Evolutionary conservation across 2,797 vertebrate species (phyloP).

Genomic region (Sebastes iracundus): DNA sequence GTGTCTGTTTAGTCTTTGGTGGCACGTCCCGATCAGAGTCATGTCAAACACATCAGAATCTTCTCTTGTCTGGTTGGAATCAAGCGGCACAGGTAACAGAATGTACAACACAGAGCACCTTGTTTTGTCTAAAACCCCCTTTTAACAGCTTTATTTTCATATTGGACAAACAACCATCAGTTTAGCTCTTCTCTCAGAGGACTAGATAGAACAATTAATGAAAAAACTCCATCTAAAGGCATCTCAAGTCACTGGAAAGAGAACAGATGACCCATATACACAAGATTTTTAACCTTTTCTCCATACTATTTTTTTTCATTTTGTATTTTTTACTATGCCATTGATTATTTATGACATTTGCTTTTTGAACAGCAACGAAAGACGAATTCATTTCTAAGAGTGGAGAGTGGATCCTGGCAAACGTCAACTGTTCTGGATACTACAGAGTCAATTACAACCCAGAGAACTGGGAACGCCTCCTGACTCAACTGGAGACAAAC

Average conservation of each 20-base stretch:
- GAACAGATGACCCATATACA: background rate
- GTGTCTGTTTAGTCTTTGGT: constrained; percentile 79
- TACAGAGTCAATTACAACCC: constrained; percentile 85
- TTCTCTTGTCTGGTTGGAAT: background rate
- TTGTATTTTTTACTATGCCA: background rate
- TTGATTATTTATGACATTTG: background rate
- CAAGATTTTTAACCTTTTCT: background rate
- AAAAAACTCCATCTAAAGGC: background rate
- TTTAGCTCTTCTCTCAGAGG: background rate
- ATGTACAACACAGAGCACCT: background rate
- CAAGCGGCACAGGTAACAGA: constrained; percentile 55
- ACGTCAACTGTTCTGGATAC: constrained; percentile 77
- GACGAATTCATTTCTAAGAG: constrained; percentile 29
- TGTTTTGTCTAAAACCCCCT: background rate
- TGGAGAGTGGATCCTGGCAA: constrained; percentile 80
- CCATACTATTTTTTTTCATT: background rate
- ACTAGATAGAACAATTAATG: background rate
- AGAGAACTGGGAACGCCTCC: constrained; percentile 80
- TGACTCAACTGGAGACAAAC: constrained; percentile 69
- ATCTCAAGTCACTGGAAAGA: background rate
- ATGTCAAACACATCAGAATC: background rate
- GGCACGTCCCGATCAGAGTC: constrained; percentile 82
- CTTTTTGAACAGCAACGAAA: constrained; percentile 28
- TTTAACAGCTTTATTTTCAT: background rate
- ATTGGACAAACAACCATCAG: background rate